Evolutionary conservation across 1,140 invertebrate genomes (phyloP), one percentile per base, ranked within the genome.

Genomic region (Armadillidium nasatum): DNA sequence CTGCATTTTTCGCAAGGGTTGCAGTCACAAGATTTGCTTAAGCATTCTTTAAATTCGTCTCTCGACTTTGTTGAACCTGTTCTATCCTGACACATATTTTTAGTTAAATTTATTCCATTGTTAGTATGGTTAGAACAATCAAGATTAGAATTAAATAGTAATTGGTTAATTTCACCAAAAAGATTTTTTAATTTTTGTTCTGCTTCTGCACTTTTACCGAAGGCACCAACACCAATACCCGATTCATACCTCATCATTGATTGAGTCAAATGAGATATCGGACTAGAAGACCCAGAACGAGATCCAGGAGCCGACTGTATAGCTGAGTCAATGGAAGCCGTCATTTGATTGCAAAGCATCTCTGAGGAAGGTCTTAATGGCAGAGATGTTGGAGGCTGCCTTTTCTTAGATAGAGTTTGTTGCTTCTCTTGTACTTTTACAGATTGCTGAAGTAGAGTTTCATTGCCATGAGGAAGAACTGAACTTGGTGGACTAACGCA

Each of bases 301-400:
- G 79, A 80, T n/a, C 79, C 79, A 33, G 79, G 75, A 54, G 76
- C 77, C 15, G 79, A 80, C 72, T 80, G 77, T 66, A 80, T 80
- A 44, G 79, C 79, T 7, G 79, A 80, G 45, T 80, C 79, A 50
- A 78, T 73, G 7, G 79, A 80, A 46, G 73, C 76, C 23, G 77
- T 78, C 79, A 80, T 80, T 3, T 13, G 50, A 19, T 60, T 60
- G 7, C 50, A 60, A 13, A 3, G 50, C 11, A 60, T 60, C 19
- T 60, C 50, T 76, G 45, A 75, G 43, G 15, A 44, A 66, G 7
- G 50, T n/a, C 15, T 44, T 68, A n/a, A 75, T 44, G n/a, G 45
- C 22, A 10, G 72, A 60, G 15, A 74, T 22, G 15, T 19, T 22
- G 11, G 60, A 75, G 45, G 22, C 6, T 33, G 33, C 33, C 33